phyloP scores from a whole-genome alignment of 2,888 invertebrate species.

The Drosophila neotestacea region DNA sequence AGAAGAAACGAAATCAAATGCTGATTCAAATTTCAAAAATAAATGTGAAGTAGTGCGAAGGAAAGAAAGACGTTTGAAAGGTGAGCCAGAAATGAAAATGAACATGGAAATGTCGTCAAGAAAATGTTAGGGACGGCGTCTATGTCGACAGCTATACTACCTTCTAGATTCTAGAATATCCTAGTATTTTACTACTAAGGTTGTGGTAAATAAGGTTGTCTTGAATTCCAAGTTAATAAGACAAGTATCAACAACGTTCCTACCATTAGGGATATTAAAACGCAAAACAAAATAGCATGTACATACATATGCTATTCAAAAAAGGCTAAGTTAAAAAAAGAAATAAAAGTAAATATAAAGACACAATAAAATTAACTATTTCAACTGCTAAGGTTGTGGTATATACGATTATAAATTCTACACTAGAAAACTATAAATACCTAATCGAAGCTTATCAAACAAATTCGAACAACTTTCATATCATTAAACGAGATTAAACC shows the following conservation, averaged over 20 bases:
- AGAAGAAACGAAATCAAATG: slow-evolving; percentile 41
- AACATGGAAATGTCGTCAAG: slow-evolving; percentile 35
- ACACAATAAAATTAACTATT: neutral
- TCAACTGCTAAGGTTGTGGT: neutral
- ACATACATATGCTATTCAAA: too few relatives aligned
- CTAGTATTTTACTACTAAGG: neutral
- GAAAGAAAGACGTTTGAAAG: slow-evolving; percentile 33
- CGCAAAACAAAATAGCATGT: too few relatives aligned
- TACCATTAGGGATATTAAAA: too few relatives aligned
- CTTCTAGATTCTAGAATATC: slow-evolving; percentile 22
- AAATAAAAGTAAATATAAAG: too few relatives aligned
- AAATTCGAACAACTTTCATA: neutral
- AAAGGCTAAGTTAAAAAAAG: too few relatives aligned
- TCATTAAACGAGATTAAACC: neutral
- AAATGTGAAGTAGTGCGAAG: slow-evolving; percentile 39
- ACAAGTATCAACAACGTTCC: too few relatives aligned
- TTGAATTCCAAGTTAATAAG: too few relatives aligned
- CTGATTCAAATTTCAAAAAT: slow-evolving; percentile 70
- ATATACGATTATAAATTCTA: neutral
- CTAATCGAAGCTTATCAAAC: neutral
- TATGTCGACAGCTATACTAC: slow-evolving; percentile 19
- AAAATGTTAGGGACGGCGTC: slow-evolving; percentile 28
- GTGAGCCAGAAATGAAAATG: slow-evolving; percentile 42
- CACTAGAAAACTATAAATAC: neutral
- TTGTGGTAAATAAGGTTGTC: neutral